phyloP scores from a whole-genome alignment of 2,113 vertebrate genomes.

The Platycercus adscitus region DNA sequence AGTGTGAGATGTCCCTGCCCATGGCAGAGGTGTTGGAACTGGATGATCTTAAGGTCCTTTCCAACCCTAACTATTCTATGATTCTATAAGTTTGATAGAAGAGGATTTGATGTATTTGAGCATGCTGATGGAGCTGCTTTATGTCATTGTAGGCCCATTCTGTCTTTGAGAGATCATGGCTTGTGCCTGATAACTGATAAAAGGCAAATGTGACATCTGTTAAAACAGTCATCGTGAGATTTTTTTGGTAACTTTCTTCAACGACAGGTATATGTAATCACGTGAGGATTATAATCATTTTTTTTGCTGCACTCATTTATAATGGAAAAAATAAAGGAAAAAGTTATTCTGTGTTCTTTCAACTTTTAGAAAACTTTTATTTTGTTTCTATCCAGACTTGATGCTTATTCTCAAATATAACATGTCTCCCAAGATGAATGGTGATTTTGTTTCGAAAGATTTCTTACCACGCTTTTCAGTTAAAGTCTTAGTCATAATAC shows the following conservation, averaged over 20 bases:
- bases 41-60: too few relatives aligned
- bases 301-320: not conserved
- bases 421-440: not conserved
- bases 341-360: not conserved
- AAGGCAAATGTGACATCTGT: not conserved
- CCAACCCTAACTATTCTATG: too few relatives aligned
- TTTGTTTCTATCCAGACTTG: not conserved
- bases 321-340: not conserved
- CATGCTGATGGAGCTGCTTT: not conserved
- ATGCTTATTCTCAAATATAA: not conserved
- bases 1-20: too few relatives aligned
- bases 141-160: too few relatives aligned
- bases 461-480: not conserved
- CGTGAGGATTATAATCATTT: not conserved
- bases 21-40: too few relatives aligned
- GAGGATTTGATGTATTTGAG: not conserved
- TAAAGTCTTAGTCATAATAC: conserved; percentile 32
- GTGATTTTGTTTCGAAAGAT: not conserved
- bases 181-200: not conserved
- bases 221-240: not conserved
- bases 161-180: not conserved
- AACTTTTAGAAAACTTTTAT: not conserved
- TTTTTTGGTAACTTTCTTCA: not conserved
- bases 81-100: not conserved
- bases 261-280: not conserved